Base-by-base conservation (phyloP, 1,140 invertebrate genomes). In the Aphaenogaster floridana region DNA sequence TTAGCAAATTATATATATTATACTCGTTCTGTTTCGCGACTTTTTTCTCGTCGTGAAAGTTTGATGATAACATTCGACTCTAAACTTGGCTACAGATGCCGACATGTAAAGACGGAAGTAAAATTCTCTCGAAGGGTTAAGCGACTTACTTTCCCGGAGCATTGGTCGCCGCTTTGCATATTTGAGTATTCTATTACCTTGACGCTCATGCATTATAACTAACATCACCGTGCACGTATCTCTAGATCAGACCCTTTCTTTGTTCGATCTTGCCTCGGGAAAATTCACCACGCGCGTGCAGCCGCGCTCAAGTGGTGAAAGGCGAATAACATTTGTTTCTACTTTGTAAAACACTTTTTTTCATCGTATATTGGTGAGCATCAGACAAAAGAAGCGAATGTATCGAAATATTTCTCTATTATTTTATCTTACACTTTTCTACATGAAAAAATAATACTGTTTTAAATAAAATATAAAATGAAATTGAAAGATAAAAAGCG, bases 201-300 rank as follows among this genome's bases (percentile, higher is more conserved):
- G 54, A 48, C 69, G 57, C 63, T 84, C 80, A 84, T 84, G 80
- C 80, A 84, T 84, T 84, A 84, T 84, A 84, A 84, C 17, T 74
- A 61, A 61, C 28, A 45, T 50, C 69, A 36, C 28, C 28, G 69
- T 59, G 21, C 68, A 54, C 39, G 52, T 61, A 74, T 76, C 42
- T 2, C 42, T 74, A 61, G 80, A 74, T 74, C 80, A 42, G 42
- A 39, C 42, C 2, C 2, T 48, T 74, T 84, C 80, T 84, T 84
- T 76, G 69, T 76, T 84, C 80, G 80, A 34, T 76, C 69, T 74
- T 74, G 8, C 13, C 54, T 61, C 80, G 69, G 57, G 57, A 63
- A 84, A 84, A n/a, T 76, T 74, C 28, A 11, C 52, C 52, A 21
- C 21, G 52, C 42, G 39, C 21, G 42, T 74, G 6, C 28, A 84